Base-by-base conservation (phyloP, 1,140 invertebrate species). In the Paramacrobiotus metropolitanus region DNA sequence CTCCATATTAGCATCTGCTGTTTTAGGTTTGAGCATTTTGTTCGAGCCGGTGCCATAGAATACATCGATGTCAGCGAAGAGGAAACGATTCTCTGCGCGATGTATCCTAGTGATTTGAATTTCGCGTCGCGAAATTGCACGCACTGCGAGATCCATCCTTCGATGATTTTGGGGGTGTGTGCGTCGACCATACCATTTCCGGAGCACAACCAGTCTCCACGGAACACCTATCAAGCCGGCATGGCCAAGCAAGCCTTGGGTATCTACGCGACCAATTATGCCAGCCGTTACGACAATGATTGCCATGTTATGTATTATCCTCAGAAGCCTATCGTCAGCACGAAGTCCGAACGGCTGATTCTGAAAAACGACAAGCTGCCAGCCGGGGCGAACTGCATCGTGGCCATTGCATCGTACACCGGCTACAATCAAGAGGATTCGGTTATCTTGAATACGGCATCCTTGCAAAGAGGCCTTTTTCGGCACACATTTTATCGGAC, bases 191-290 rank as follows among this genome's bases (percentile, higher is more conserved):
- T 55, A 9, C 48, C 48, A 15, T 55, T 55, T 24, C 48, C 48
- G 4, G 48, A 55, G 4, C 48, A 55, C 48, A 55, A 55, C 21
- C 48, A 55, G 48, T 91, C 87, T 72, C 92, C 92, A 55, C 87
- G 92, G 77, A 95, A 96, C 71, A 95, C 91, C 55, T 96, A 96
- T 75, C 87, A 83, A 69, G 79, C 48, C 48, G 15, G 15, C 55
- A 60, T 60, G 60, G 55, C 15, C 1, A 60, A 34, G 48, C 48
- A 55, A 24, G 60, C 60, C 60, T 31, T 60, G 15, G 60, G 60
- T 9, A 4, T 60, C 4, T 60, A 60, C 60, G 24, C 48, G 15
- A 55, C 15, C 21, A 55, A 55, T 21, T 55, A 20, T 21, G 4
- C 15, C 48, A 20, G 24, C 24, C 48, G 48, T 4, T 21, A 55